Evolutionary conservation across 1,140 invertebrate species (phyloP).

Genomic region (Cotesia glomerata): DNA sequence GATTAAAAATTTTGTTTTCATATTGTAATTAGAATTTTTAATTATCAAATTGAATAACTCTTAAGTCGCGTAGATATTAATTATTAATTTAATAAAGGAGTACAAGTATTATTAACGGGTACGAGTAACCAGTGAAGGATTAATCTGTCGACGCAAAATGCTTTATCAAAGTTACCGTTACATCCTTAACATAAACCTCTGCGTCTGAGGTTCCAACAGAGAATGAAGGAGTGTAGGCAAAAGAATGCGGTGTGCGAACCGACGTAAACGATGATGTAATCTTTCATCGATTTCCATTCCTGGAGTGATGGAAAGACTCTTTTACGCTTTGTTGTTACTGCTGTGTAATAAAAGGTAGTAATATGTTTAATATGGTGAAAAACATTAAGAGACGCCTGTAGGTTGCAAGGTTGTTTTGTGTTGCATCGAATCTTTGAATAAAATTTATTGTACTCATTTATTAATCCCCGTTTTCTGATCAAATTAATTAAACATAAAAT

Average conservation of each 20-base stretch:
- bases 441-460: too few relatives aligned
- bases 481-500: too few relatives aligned
- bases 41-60: too few relatives aligned
- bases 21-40: too few relatives aligned
- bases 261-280: constrained; percentile 16
- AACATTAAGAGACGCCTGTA: neutral
- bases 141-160: constrained; percentile 4
- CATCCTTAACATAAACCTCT: neutral
- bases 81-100: neutral
- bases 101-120: neutral
- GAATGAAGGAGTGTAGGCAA: constrained; percentile 8
- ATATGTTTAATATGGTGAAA: neutral
- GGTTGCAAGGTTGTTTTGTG: constrained; percentile 1
- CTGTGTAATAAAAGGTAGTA: neutral
- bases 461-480: too few relatives aligned
- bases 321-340: neutral
- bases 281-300: constrained; percentile 23
- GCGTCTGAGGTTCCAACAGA: neutral
- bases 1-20: too few relatives aligned
- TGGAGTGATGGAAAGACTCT: constrained; percentile 16
- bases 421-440: neutral
- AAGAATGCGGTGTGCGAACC: constrained; percentile 17
- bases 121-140: constrained; percentile 1
- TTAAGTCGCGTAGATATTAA: neutral
- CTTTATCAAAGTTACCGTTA: neutral